Evolutionary conservation across 92 coral and sea anemone species (phyloP).

Genomic region (Actinernus sp.): DNA sequence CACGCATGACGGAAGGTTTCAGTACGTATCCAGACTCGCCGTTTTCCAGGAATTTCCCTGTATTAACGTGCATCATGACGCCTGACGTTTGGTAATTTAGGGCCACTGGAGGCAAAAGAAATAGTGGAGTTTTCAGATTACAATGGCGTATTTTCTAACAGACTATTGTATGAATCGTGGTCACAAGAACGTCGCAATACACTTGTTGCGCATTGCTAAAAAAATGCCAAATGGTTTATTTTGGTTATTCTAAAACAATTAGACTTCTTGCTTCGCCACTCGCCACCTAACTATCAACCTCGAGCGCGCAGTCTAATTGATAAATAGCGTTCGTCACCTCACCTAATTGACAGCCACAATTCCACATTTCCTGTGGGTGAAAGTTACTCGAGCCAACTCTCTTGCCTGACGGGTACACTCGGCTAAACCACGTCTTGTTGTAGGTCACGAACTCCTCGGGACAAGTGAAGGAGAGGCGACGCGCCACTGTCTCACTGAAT

Average conservation of each 20-base stretch:
- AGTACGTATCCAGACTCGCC: conserved; percentile 96
- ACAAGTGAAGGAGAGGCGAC: conserved; percentile 68
- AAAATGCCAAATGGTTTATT: no score
- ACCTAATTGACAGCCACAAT: conserved; percentile 99
- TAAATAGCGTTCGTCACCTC: no score
- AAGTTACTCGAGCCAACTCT: conserved; percentile 95
- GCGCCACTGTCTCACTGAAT: conserved; percentile 85
- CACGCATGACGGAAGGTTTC: conserved; percentile 98
- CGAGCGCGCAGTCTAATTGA: no score
- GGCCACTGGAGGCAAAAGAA: conserved; percentile 71
- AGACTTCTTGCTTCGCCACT: no score
- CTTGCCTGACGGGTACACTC: conserved; percentile 93
- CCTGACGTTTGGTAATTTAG: conserved; percentile 96
- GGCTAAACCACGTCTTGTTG: conserved; percentile 89
- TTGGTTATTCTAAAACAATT: no score
- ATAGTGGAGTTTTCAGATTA: background rate
- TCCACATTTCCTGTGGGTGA: conserved; percentile 98
- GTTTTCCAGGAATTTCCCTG: conserved; percentile 90
- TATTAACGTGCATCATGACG: conserved; percentile 89
- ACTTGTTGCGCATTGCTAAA: no score
- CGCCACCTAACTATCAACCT: no score
- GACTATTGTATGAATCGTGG: no score
- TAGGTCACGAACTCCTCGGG: conserved; percentile 96
- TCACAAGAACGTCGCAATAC: no score
- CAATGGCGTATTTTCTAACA: background rate